Conservation (phyloP, 2,113 vertebrate genomes). For the Erinaceus europaeus region DNA sequence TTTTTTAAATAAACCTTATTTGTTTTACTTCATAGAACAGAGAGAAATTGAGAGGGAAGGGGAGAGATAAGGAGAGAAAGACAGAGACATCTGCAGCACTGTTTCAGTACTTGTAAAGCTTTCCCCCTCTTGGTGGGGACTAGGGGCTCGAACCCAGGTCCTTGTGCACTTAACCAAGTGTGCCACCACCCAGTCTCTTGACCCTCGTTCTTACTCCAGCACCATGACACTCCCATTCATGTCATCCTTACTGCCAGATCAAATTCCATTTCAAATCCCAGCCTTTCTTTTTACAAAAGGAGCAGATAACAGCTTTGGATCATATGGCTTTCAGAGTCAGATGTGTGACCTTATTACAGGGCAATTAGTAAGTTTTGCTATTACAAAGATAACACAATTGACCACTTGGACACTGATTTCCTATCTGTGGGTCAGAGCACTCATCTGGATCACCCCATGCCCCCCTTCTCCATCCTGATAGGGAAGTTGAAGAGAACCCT, state of each 20-base stretch:
- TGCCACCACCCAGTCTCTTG: too few relatives aligned
- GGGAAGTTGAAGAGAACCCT: slow-evolving; percentile 53
- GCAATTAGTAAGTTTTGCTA: background rate
- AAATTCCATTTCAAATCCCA: background rate
- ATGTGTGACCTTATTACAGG: background rate
- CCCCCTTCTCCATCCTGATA: background rate
- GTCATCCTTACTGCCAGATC: background rate
- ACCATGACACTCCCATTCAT: background rate
- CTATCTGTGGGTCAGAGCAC: background rate
- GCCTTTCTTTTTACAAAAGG: background rate
- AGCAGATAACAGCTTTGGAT: background rate
- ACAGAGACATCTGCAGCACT: too few relatives aligned
- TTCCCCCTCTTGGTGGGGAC: too few relatives aligned
- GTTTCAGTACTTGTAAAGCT: too few relatives aligned
- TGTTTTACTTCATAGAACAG: too few relatives aligned
- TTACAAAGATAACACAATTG: background rate
- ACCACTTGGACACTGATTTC: background rate
- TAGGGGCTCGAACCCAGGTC: too few relatives aligned
- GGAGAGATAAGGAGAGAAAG: too few relatives aligned
- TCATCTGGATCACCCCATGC: background rate
- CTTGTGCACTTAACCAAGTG: too few relatives aligned
- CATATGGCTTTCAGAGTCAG: background rate
- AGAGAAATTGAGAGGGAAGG: too few relatives aligned
- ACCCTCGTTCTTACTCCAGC: background rate
- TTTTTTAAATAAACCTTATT: too few relatives aligned